Evolutionary conservation across 1,140 invertebrate genomes (phyloP).

Genomic region (Nasonia longicornis): DNA sequence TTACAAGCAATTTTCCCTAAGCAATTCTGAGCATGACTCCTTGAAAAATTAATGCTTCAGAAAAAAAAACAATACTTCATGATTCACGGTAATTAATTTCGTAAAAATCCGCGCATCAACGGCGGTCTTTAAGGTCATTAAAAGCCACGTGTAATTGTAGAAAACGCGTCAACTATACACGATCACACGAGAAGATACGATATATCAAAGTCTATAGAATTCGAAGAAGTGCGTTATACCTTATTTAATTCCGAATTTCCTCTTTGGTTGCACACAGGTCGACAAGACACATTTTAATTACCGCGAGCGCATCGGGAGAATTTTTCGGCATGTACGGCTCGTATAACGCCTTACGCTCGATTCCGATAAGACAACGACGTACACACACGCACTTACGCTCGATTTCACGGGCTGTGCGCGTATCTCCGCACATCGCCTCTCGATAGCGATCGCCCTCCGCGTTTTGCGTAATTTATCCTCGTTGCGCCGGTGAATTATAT

Average conservation of each 20-base stretch:
- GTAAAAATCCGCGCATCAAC: neutral
- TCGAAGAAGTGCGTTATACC: no score
- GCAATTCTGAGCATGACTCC: slow-evolving; percentile 2
- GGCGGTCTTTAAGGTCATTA: neutral
- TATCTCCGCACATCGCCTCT: neutral
- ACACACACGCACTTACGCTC: neutral
- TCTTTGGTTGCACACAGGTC: neutral
- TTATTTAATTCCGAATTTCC: no score
- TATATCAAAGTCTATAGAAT: no score
- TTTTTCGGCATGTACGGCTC: neutral
- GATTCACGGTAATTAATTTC: slow-evolving; percentile 17
- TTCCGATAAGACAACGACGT: slow-evolving; percentile 29
- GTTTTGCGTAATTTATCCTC: slow-evolving; percentile 41
- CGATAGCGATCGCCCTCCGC: slow-evolving; percentile 36
- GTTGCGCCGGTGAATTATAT: slow-evolving; percentile 40
- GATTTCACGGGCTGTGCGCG: slow-evolving; percentile 15
- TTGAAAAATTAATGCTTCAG: slow-evolving; percentile 5
- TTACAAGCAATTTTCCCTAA: slow-evolving; percentile 27
- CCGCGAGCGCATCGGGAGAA: neutral
- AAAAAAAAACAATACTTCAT: neutral
- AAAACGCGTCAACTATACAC: no score
- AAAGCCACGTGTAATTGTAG: neutral
- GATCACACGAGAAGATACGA: no score
- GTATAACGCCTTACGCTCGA: slow-evolving; percentile 11
- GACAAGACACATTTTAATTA: slow-evolving; percentile 34